Evolutionary conservation across 2,888 invertebrate genomes (phyloP), one percentile per base, ranked within the genome.

Genomic region (Electrophaes corylata): DNA sequence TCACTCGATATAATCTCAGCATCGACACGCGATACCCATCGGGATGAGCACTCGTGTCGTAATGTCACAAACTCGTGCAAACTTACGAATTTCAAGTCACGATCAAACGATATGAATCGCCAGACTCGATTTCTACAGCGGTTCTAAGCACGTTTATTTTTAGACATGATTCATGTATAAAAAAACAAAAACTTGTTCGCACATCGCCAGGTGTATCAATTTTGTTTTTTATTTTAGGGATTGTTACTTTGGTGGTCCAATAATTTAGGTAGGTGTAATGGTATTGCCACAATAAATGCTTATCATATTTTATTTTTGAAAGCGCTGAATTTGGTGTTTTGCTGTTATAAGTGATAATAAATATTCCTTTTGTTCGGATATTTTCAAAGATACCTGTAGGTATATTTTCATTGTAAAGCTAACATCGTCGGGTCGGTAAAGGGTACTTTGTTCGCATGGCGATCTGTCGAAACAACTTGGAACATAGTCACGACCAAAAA

Each of bases 11-110:
- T 49, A 19, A 57, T 54, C 50, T 39, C 43, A 4, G 40, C 3
- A 29, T 48, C 57, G 62, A 67, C 67, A 62, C 43, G 56, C 53
- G 64, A 66, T 65, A 59, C 51, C 39, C 54, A 61, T 65, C 60
- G 57, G 57, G 60, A 64, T 35, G 62, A 60, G 37, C 55, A 44
- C 44, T 58, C 51, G 46, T 51, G 41, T 29, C 16, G 45, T 48
- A 68, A 50, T 70, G 64, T 61, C 64, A 78, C 75, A 84, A 84
- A 60, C 71, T 83, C 86, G 82, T 84, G 85, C 81, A 69, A 81
- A 80, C 73, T 73, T 75, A 78, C 72, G 77, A 80, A 84, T 83
- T 81, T 81, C 79, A 75, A 73, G 81, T 84, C 87, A 87, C 87
- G 88, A 85, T 79, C 70, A 64, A 52, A 53, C 41, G 60, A 60